Evolutionary conservation across 2,797 vertebrate species (phyloP).

Genomic region (Falco columbarius): DNA sequence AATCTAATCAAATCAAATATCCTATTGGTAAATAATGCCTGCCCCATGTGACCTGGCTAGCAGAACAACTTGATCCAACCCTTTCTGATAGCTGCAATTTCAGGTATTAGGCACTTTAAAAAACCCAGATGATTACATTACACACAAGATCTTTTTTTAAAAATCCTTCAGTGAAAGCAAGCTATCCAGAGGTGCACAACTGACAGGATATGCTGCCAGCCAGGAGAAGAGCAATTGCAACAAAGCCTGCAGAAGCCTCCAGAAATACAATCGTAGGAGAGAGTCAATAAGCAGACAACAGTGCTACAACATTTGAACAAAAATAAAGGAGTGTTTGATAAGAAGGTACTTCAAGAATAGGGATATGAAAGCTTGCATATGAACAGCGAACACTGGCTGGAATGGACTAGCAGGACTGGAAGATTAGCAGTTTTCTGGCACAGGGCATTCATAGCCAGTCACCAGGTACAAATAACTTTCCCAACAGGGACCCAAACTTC

Average conservation of each 20-base stretch:
- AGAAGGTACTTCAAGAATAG: background rate
- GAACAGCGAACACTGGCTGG: background rate
- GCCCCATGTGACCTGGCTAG: background rate
- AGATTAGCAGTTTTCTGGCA: background rate
- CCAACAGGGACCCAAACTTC: no score
- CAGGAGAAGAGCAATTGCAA: background rate
- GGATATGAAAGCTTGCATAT: background rate
- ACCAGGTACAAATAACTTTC: background rate
- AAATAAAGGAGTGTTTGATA: background rate
- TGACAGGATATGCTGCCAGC: background rate
- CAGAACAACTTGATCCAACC: background rate
- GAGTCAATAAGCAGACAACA: background rate
- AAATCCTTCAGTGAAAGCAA: background rate
- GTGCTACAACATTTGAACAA: background rate
- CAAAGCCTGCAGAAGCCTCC: background rate
- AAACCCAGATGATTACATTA: fast-evolving
- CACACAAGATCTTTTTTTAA: background rate
- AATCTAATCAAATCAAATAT: background rate
- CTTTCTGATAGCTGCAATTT: background rate
- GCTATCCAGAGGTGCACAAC: background rate
- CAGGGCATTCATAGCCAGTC: background rate
- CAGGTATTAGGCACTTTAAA: background rate
- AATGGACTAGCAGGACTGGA: background rate
- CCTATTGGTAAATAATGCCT: background rate
- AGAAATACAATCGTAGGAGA: background rate